A percentile compares a stretch with the other conserved stretches of the same genome.
These are phyloP conservation scores for Muschampia plurimacula DNA, from an alignment of 2,888 invertebrate species.

Conservation along the genomic window DNA sequence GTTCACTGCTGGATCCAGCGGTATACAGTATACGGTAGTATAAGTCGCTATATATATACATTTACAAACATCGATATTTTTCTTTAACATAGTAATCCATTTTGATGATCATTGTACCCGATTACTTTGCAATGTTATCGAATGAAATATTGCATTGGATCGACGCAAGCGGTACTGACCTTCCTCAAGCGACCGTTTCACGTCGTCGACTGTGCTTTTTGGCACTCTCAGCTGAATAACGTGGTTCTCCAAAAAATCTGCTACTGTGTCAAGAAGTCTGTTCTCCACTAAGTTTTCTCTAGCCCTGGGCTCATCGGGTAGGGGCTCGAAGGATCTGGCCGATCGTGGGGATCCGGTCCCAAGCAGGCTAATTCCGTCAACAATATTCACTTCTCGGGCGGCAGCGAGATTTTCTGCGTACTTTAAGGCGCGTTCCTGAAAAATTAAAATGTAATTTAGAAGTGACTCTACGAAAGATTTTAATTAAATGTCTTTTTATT, in stretches of 20 bases:
- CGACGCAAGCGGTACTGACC: conserved; percentile 82
- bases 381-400: conserved; percentile 82
- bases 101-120: too few relatives aligned
- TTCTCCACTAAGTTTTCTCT: conserved; percentile 91
- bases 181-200: conserved; percentile 92
- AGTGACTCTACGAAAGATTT: not conserved
- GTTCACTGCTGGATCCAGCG: too few relatives aligned
- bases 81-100: too few relatives aligned
- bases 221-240: conserved; percentile 93
- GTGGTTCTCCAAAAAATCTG: conserved; percentile 92
- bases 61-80: too few relatives aligned
- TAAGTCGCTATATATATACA: too few relatives aligned
- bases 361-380: conserved; percentile 86
- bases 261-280: conserved; percentile 90
- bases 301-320: conserved; percentile 90
- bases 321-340: conserved; percentile 86
- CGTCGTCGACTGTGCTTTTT: conserved; percentile 89
- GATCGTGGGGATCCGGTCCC: conserved; percentile 83
- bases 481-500: too few relatives aligned
- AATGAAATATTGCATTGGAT: not conserved
- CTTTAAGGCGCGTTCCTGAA: conserved; percentile 89
- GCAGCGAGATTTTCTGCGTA: conserved; percentile 86
- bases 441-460: conserved; percentile 25
- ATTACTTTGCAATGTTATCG: not conserved
- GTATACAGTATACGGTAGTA: too few relatives aligned